phyloP scores from a whole-genome alignment of 2,888 invertebrate genomes.

The Syrista parreyssii region DNA sequence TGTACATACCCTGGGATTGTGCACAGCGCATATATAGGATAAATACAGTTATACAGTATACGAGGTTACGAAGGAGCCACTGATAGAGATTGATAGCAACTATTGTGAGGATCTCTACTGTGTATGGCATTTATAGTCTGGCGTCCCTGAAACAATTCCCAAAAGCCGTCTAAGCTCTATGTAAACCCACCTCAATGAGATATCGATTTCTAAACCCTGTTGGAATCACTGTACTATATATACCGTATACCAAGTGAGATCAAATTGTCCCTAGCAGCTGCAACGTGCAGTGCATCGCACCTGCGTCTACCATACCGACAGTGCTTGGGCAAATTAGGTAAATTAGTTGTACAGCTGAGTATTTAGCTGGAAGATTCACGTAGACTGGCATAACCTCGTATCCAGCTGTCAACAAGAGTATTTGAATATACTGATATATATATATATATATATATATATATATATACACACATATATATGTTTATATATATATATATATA shows the following conservation, averaged over 20 bases:
- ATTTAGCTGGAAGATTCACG: background rate
- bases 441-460: too few species aligned
- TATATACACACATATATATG: too few species aligned
- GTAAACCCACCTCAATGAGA: background rate
- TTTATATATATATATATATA: too few species aligned
- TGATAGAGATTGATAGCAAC: background rate
- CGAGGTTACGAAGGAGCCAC: background rate
- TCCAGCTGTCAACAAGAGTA: background rate
- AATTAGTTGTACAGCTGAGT: background rate
- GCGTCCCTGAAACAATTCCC: background rate
- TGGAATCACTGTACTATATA: background rate
- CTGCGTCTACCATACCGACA: background rate
- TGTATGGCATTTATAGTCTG: background rate
- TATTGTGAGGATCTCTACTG: background rate
- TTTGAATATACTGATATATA: background rate
- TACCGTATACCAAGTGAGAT: background rate
- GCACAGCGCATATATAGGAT: background rate
- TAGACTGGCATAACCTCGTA: background rate
- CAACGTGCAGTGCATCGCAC: background rate
- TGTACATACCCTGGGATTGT: background rate
- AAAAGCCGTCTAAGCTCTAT: background rate
- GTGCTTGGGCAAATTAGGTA: background rate
- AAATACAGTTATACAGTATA: too few species aligned
- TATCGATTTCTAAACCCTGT: background rate
- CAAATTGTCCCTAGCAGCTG: background rate